Conservation (phyloP, 2,113 vertebrate species). For the Hemiscyllium ocellatum region DNA sequence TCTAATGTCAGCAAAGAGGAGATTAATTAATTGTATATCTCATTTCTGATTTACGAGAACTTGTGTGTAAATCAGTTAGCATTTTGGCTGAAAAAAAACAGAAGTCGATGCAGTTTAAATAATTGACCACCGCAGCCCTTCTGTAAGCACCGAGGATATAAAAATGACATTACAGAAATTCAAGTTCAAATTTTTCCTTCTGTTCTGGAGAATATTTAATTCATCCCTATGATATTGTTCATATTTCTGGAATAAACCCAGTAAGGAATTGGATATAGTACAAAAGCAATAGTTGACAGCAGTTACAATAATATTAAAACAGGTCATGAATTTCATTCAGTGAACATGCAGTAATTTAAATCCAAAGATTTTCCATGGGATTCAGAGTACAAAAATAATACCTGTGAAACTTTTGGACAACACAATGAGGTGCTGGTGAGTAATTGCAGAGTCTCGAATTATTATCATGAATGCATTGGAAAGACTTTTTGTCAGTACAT, state of each 20-base stretch:
- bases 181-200: background rate
- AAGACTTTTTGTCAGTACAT: background rate
- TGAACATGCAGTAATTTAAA: background rate
- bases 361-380: background rate
- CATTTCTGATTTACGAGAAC: background rate
- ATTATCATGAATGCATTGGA: background rate
- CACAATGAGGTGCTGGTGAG: background rate
- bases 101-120: background rate
- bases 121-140: background rate
- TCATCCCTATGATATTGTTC: background rate
- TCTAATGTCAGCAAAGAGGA: background rate
- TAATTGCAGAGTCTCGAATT: background rate
- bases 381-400: background rate
- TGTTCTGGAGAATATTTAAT: background rate
- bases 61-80: background rate
- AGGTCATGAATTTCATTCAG: constrained; percentile 17
- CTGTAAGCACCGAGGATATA: background rate
- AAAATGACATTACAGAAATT: background rate
- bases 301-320: background rate
- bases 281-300: background rate
- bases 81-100: background rate
- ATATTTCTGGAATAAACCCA: background rate
- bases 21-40: background rate
- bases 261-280: background rate
- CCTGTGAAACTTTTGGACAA: background rate